These are phyloP conservation scores for Cololabis saira DNA, from an alignment of 2,113 vertebrate genomes.

Conservation along the genomic window DNA sequence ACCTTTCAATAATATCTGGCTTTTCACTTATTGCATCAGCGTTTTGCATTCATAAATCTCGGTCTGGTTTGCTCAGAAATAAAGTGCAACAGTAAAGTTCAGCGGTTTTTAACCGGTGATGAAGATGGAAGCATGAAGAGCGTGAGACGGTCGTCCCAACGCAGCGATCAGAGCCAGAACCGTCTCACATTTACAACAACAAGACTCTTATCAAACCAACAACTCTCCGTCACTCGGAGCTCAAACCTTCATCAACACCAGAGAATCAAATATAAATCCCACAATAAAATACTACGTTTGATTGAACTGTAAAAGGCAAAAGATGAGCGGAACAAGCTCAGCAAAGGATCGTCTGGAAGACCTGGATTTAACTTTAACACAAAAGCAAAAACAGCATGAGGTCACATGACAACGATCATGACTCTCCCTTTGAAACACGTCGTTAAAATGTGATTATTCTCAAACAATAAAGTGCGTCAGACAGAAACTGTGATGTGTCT, in stretches of 20 bases:
- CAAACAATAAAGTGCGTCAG: too few relatives aligned
- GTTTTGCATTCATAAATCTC: conserved; percentile 28
- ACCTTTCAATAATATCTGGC: not conserved
- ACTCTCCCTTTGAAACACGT: not conserved
- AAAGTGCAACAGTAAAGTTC: conserved; percentile 75
- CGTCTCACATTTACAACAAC: not conserved
- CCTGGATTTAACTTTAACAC: conserved; percentile 28
- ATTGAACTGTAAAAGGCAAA: not conserved
- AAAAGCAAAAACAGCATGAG: not conserved
- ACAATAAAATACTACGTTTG: not conserved
- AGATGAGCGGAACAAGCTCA: not conserved
- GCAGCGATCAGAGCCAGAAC: not conserved
- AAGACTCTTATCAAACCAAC: not conserved
- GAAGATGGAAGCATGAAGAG: conserved; percentile 38
- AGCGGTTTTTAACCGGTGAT: conserved; percentile 22
- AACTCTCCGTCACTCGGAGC: not conserved
- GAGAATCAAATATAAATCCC: not conserved
- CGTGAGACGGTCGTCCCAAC: not conserved
- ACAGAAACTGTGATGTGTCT: too few relatives aligned
- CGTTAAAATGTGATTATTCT: too few relatives aligned
- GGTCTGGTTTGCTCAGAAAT: conserved; percentile 22
- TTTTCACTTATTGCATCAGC: conserved; percentile 36
- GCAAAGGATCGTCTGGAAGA: conserved; percentile 44
- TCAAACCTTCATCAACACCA: not conserved
- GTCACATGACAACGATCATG: too few relatives aligned